These are phyloP conservation scores for Tachina lurida DNA, from an alignment of 2,888 invertebrate genomes.

Conservation along the genomic window DNA sequence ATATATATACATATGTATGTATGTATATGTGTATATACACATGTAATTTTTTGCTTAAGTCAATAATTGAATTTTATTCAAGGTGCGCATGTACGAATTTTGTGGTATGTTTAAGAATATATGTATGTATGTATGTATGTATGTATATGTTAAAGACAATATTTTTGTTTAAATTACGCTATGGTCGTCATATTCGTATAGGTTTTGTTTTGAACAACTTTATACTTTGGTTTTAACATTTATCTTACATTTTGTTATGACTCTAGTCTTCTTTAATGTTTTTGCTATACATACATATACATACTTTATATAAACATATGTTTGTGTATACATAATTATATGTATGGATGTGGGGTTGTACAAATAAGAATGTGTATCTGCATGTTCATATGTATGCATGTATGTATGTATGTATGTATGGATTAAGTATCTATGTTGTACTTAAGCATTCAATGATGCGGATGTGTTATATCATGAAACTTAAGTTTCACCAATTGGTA, in stretches of 20 bases:
- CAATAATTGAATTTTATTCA: no score
- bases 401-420: background rate
- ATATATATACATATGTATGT: no score
- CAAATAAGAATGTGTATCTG: no score
- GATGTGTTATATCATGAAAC: no score
- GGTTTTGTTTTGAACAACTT: slow-evolving; percentile 60
- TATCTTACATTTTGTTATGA: slow-evolving; percentile 49
- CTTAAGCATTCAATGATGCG: no score
- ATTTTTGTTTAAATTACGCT: slow-evolving; percentile 57
- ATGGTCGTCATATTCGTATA: slow-evolving; percentile 52
- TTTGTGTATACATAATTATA: background rate
- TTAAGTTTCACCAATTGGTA: no score
- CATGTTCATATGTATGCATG: no score
- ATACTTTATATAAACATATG: background rate
- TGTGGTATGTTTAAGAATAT: background rate
- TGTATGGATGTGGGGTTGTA: no score
- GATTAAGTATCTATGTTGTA: no score
- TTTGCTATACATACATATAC: slow-evolving; percentile 6
- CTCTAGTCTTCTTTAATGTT: slow-evolving; percentile 6
- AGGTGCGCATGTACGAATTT: no score
- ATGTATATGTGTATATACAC: no score
- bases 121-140: background rate
- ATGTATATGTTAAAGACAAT: background rate
- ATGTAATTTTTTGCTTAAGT: no score
- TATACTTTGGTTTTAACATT: slow-evolving; percentile 54